Percentiles rank a stretch among this genome's conserved stretches.
These are phyloP conservation scores for Syrrhaptes paradoxus DNA, from an alignment of 2,113 vertebrate genomes.

Conservation along the genomic window DNA sequence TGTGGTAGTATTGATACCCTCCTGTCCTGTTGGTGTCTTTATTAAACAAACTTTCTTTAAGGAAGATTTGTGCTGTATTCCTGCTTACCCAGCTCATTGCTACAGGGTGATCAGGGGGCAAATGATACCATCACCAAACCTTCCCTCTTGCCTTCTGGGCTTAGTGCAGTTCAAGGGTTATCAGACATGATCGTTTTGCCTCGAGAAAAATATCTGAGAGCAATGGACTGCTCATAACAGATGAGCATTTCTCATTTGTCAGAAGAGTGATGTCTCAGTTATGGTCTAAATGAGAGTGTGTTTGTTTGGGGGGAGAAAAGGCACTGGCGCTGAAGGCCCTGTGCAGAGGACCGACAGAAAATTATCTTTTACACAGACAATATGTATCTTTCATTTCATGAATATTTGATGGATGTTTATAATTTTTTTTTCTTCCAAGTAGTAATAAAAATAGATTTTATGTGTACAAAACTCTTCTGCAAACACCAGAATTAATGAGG, in stretches of 20 bases:
- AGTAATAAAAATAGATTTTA: neutral
- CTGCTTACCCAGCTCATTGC: neutral
- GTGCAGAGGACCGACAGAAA: neutral
- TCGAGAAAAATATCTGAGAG: neutral
- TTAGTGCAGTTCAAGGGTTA: neutral
- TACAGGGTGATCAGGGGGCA: neutral
- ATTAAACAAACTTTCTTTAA: neutral
- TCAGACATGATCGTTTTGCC: neutral
- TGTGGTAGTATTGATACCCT: fast-evolving
- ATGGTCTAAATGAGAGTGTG: neutral
- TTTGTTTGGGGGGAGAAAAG: neutral
- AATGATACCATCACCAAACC: neutral
- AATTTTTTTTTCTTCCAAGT: neutral
- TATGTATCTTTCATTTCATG: neutral
- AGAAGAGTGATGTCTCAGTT: neutral
- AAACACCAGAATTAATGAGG: neutral
- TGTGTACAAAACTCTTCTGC: neutral
- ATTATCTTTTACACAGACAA: neutral
- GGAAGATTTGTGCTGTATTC: neutral
- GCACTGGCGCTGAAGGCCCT: neutral
- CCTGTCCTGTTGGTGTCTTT: neutral
- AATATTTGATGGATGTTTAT: neutral
- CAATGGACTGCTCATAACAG: neutral
- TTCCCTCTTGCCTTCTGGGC: neutral
- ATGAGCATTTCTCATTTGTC: neutral